Evolutionary conservation across 2,113 vertebrate genomes (phyloP).

Genomic region (Verasper variegatus): DNA sequence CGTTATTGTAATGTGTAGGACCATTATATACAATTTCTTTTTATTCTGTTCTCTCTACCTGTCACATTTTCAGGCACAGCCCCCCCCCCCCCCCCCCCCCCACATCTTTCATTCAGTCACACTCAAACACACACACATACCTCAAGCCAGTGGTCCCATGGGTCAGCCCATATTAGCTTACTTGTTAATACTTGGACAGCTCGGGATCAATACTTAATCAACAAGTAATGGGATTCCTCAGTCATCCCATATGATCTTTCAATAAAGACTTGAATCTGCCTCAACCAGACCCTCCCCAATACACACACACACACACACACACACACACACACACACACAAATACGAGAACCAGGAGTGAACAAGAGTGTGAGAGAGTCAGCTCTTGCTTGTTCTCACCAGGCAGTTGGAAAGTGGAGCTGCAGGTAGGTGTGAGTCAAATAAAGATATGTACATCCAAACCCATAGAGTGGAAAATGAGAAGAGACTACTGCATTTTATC

Average conservation of each 20-base stretch:
- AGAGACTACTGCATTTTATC: not conserved
- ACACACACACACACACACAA: constrained; percentile 4
- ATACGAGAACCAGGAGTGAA: constrained; percentile 16
- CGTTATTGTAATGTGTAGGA: constrained; percentile 65
- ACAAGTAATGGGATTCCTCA: constrained; percentile 99
- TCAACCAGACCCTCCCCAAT: not conserved
- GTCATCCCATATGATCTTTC: constrained; percentile 99
- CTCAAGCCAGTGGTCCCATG: constrained; percentile 92
- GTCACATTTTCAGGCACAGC: constrained; percentile 21
- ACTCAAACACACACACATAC: constrained; percentile 43
- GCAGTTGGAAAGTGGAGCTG: constrained; percentile 41
- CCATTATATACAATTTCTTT: constrained; percentile 52
- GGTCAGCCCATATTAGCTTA: constrained; percentile 99
- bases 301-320: constrained; percentile 2
- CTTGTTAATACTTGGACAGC: constrained; percentile 96
- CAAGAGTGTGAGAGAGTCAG: constrained; percentile 31
- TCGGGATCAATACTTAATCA: constrained; percentile 99
- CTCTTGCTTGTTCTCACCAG: constrained; percentile 44
- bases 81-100: not conserved
- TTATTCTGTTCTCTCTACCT: constrained; percentile 50
- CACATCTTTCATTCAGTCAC: constrained; percentile 34
- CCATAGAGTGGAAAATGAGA: not conserved
- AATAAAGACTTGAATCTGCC: constrained; percentile 98
- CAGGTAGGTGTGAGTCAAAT: constrained; percentile 29
- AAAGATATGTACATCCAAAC: not conserved